phyloP scores from a whole-genome alignment of 2,113 vertebrate species.

The Epinephelus cyanopodus region DNA sequence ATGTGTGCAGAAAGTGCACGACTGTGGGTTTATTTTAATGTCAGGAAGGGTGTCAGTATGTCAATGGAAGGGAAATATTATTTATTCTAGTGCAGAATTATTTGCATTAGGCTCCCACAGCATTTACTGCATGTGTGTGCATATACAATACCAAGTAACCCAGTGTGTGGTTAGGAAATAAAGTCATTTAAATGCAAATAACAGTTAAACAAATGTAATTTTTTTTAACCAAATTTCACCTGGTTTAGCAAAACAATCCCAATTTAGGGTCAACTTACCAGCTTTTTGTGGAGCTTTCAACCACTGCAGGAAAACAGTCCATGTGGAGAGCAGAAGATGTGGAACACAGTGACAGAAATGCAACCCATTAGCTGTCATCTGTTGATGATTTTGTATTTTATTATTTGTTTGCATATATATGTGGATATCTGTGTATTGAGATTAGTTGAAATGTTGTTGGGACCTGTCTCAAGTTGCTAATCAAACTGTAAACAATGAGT shows the following conservation, averaged over 20 bases:
- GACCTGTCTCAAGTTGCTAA: too few species aligned
- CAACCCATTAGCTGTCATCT: too few species aligned
- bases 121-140: background rate
- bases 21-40: conserved; percentile 51
- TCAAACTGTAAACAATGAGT: too few species aligned
- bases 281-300: background rate
- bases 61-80: background rate
- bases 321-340: too few species aligned
- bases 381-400: too few species aligned
- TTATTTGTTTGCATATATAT: too few species aligned
- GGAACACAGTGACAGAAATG: too few species aligned
- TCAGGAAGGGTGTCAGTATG: conserved; percentile 43
- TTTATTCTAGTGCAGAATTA: background rate
- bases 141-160: background rate
- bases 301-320: too few species aligned
- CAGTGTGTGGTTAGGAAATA: background rate
- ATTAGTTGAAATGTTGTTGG: too few species aligned
- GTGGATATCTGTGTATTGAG: too few species aligned
- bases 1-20: conserved; percentile 19
- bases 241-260: background rate
- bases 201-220: background rate
- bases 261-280: background rate
- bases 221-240: background rate
- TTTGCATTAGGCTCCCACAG: background rate
- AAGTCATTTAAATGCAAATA: conserved; percentile 6